These are phyloP conservation scores for Arvicanthis niloticus DNA, from an alignment of 2,113 vertebrate genomes.

Conservation along the genomic window DNA sequence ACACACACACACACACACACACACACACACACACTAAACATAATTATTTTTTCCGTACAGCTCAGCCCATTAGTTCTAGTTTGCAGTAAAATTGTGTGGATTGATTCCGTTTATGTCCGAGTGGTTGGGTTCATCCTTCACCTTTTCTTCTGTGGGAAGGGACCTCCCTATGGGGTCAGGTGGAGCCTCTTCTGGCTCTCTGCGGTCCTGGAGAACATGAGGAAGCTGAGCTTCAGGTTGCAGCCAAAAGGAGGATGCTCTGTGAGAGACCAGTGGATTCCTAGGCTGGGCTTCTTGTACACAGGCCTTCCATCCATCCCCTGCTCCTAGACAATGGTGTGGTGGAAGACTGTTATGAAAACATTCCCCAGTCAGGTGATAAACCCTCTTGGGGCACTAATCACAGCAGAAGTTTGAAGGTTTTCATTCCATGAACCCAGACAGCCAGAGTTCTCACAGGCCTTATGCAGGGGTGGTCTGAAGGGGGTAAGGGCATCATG, in stretches of 20 bases:
- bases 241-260: not conserved
- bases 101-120: not conserved
- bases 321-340: not conserved
- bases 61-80: not conserved
- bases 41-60: not conserved
- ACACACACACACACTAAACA: not conserved
- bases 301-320: no score
- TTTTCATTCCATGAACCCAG: not conserved
- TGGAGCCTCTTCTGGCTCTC: not conserved
- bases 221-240: not conserved
- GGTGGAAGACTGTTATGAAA: not conserved
- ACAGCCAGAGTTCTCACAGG: no score
- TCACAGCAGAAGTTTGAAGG: not conserved
- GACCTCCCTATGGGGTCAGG: fast-evolving
- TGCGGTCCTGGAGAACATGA: not conserved
- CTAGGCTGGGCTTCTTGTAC: not conserved
- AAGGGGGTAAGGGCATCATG: no score
- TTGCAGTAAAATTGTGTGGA: not conserved
- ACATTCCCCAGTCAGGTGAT: fast-evolving
- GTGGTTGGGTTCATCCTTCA: not conserved
- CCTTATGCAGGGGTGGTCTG: not conserved
- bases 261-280: no score
- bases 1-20: fast-evolving
- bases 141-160: no score
- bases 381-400: not conserved